phyloP scores from a whole-genome alignment of 2,113 vertebrate genomes.

The Platycercus adscitus region DNA sequence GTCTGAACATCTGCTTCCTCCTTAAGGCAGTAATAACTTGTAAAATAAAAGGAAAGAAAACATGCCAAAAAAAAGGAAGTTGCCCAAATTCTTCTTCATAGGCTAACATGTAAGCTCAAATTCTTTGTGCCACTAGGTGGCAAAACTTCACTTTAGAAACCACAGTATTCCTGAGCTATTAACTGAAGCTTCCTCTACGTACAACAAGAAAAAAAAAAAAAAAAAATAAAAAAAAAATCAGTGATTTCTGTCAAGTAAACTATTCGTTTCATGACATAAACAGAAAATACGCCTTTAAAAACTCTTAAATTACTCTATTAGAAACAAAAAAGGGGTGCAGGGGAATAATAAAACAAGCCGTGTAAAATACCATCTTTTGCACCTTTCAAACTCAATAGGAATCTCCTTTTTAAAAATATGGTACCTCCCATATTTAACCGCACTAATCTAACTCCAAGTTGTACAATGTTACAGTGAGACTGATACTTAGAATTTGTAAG shows the following conservation, averaged over 20 bases:
- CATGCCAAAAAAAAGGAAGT: background rate
- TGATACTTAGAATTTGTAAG: background rate
- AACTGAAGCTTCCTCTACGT: background rate
- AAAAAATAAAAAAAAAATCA: background rate
- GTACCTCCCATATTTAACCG: background rate
- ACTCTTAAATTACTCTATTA: background rate
- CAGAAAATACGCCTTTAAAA: background rate
- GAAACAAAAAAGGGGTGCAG: background rate
- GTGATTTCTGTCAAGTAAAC: background rate
- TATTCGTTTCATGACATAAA: background rate
- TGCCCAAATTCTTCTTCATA: background rate
- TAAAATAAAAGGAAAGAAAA: background rate
- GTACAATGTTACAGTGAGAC: background rate
- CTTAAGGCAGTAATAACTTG: background rate
- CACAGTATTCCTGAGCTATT: background rate
- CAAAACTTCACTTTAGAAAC: background rate
- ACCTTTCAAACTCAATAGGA: background rate
- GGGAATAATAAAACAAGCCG: background rate
- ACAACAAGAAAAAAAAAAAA: background rate
- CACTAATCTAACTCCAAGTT: background rate
- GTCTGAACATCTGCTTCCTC: background rate
- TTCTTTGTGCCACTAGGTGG: conserved; percentile 31
- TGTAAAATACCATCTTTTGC: background rate
- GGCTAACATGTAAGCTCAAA: background rate
- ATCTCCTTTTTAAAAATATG: background rate